Base-by-base conservation (phyloP, 2,888 invertebrate genomes). In the Trimorus sp. region DNA sequence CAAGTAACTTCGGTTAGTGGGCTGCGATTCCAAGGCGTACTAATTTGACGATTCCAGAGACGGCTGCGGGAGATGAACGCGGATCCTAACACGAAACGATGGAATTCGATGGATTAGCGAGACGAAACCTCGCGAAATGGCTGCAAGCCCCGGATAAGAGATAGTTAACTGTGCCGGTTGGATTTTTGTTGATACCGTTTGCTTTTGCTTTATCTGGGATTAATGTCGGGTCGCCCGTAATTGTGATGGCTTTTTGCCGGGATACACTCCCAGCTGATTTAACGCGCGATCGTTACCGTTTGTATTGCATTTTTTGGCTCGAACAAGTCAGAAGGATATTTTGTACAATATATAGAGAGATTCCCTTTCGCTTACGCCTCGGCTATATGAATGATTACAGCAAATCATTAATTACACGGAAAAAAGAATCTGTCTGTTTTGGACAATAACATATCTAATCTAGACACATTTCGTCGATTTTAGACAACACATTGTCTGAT, bases 51-150 rank as follows among this genome's bases (percentile, higher is more conserved):
- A 68, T 65, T 60, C 68, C 14, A 12, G 15, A 76, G 48, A 59
- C 68, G 45, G 26, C 53, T 48, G 26, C 48, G 51, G 58, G 85
- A 88, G 88, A 88, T 88, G 88, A 88, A 88, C 87, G 48, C 11
- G 58, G 36, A 79, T 70, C 40, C 62, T 75, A 76, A 76, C 75
- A 70, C 54, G 45, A 60, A 78, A 76, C 70, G 79, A 77, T 78
- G 78, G 70, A 83, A 83, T 70, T 78, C 78, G 71, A 78, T 75
- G 77, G 83, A 83, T 80, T 79, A 75, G 75, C 71, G 26, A 75
- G 70, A 70, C 56, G 75, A 80, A 60, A 65, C 53, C 62, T 68
- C 59, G 76, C 73, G 65, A 73, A 73, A 83, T 60, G 40, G 58
- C 56, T 83, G 48, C 71, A 48, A 48, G 51, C 58, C 14, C 51